Evolutionary conservation across 2,888 invertebrate genomes (phyloP).

Genomic region (Thyatira batis): DNA sequence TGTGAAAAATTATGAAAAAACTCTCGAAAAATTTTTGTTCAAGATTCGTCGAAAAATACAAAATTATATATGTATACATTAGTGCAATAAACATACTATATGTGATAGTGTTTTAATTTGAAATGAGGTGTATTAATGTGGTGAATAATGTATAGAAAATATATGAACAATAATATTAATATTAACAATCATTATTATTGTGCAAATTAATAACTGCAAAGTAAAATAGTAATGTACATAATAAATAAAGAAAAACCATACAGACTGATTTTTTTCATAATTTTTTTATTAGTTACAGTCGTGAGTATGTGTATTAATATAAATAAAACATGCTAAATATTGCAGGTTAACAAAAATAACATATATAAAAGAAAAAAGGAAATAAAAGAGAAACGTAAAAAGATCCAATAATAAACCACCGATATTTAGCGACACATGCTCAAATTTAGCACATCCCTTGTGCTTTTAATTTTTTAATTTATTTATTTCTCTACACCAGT

Average conservation of each 20-base stretch:
- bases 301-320: slow-evolving; percentile 28
- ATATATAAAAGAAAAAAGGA: slow-evolving; percentile 37
- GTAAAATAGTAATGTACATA: slow-evolving; percentile 38
- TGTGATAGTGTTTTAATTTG: slow-evolving; percentile 27
- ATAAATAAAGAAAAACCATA: slow-evolving; percentile 29
- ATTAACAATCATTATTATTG: slow-evolving; percentile 30
- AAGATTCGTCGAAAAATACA: slow-evolving; percentile 46
- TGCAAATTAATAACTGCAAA: slow-evolving; percentile 49
- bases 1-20: no score
- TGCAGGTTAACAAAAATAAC: slow-evolving; percentile 34
- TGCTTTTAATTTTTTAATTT: slow-evolving; percentile 69
- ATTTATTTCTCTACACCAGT: slow-evolving; percentile 54
- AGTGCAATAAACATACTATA: slow-evolving; percentile 37
- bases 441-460: slow-evolving; percentile 75
- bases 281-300: slow-evolving; percentile 10
- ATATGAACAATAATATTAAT: slow-evolving; percentile 40
- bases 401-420: slow-evolving; percentile 50
- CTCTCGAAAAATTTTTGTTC: not conserved
- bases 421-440: slow-evolving; percentile 76
- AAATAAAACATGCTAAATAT: slow-evolving; percentile 64
- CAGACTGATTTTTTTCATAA: slow-evolving; percentile 24
- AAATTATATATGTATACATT: slow-evolving; percentile 33
- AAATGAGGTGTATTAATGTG: slow-evolving; percentile 59
- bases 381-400: slow-evolving; percentile 43
- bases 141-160: slow-evolving; percentile 26